Evolutionary conservation across 2,113 vertebrate species (phyloP).

Genomic region (Pterocles burchelli): DNA sequence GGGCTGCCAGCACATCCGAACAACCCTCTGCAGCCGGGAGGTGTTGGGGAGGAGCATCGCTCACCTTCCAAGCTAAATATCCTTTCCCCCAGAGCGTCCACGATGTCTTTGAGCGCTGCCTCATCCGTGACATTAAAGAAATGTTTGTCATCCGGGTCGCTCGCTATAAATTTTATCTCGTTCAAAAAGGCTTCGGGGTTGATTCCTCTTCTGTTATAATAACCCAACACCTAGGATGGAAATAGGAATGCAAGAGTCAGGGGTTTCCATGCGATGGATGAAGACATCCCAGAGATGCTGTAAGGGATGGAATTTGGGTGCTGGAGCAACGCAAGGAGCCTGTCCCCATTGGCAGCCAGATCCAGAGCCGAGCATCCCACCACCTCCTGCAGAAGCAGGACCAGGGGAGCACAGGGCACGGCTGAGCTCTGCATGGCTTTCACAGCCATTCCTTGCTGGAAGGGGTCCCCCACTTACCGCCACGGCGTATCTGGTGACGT

Average conservation of each 20-base stretch:
- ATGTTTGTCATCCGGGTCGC: slow-evolving; percentile 92
- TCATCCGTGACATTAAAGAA: slow-evolving; percentile 97
- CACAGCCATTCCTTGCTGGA: fast-evolving
- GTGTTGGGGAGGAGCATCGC: fast-evolving
- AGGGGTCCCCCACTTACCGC: slow-evolving; percentile 77
- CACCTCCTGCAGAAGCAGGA: background rate
- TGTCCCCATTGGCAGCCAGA: fast-evolving
- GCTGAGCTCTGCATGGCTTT: fast-evolving
- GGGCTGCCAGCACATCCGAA: background rate
- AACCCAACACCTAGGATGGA: slow-evolving; percentile 87
- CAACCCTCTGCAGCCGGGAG: fast-evolving
- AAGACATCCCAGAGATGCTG: too few species aligned
- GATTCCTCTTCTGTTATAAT: slow-evolving; percentile 94
- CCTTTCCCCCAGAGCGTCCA: slow-evolving; percentile 91
- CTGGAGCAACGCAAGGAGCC: fast-evolving
- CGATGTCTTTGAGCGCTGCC: slow-evolving; percentile 93
- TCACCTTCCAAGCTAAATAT: slow-evolving; percentile 95
- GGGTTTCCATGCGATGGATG: fast-evolving
- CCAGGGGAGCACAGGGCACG: background rate
- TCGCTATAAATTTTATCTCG: slow-evolving; percentile 95
- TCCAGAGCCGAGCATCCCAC: fast-evolving
- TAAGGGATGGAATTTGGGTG: fast-evolving
- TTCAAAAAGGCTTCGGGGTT: slow-evolving; percentile 91
- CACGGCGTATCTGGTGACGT: slow-evolving; percentile 93
- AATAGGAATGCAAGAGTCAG: background rate